phyloP scores from a whole-genome alignment of 1,140 invertebrate species.

The Conus betulinus region DNA sequence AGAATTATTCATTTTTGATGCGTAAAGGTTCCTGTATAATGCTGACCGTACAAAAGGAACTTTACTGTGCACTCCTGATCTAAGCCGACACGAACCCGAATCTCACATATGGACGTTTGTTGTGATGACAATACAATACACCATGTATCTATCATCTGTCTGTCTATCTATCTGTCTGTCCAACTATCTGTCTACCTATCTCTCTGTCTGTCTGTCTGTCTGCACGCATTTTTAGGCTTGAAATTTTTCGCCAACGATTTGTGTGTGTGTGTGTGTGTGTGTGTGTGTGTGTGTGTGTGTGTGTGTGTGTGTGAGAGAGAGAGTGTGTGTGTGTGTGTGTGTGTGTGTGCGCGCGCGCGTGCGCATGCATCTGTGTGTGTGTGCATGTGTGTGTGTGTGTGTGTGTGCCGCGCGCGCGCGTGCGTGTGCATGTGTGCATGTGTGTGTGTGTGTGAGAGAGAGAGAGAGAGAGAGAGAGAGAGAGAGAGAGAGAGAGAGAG shows the following conservation, averaged over 20 bases:
- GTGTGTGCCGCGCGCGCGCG: not conserved
- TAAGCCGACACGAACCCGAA: too few relatives aligned
- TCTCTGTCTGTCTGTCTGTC: not conserved
- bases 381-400: not conserved
- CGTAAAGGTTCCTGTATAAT: too few relatives aligned
- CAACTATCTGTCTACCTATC: too few relatives aligned
- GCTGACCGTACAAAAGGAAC: too few relatives aligned
- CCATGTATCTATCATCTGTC: not conserved
- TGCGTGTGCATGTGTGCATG: not conserved
- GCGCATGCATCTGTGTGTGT: slow-evolving; percentile 2
- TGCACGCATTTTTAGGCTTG: not conserved
- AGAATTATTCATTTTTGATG: too few relatives aligned
- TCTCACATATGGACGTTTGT: too few relatives aligned
- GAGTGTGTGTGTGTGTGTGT: slow-evolving; percentile 10
- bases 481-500: not conserved
- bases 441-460: slow-evolving; percentile 15
- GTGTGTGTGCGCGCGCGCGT: slow-evolving; percentile 12
- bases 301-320: not conserved
- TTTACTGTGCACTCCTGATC: too few relatives aligned
- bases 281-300: not conserved
- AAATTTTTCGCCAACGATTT: too few relatives aligned
- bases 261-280: not conserved
- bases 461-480: not conserved
- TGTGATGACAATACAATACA: too few relatives aligned
- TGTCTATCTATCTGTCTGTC: not conserved